These are phyloP conservation scores for Rhynchophorus ferrugineus DNA, from an alignment of 1,140 invertebrate species.

Conservation along the genomic window DNA sequence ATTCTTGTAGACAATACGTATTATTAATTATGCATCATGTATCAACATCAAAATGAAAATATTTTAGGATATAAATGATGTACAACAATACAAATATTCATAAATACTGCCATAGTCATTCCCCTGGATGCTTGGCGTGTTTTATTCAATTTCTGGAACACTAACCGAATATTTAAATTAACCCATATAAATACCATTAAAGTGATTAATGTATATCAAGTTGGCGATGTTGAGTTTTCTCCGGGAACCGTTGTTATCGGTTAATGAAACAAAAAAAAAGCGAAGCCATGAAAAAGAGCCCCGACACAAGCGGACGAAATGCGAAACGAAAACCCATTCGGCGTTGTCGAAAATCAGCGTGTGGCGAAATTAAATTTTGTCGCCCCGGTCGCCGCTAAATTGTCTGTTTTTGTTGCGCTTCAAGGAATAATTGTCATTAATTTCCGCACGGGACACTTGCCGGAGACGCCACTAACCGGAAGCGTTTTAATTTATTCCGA, in stretches of 20 bases:
- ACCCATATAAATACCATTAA: no score
- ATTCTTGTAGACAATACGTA: no score
- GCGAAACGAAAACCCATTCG: neutral
- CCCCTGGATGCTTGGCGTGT: no score
- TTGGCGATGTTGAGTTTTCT: no score
- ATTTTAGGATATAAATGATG: no score
- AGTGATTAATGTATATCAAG: no score
- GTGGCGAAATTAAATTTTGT: constrained; percentile 18
- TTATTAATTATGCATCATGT: no score
- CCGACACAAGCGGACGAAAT: neutral
- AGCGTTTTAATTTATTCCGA: constrained; percentile 20
- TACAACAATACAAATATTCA: no score
- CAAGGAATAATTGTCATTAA: constrained; percentile 22
- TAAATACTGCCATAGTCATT: no score
- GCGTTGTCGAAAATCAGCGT: neutral
- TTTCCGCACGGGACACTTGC: constrained; percentile 18
- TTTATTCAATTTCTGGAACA: no score
- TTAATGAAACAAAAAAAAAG: neutral
- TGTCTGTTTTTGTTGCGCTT: constrained; percentile 17
- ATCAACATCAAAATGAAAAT: no score
- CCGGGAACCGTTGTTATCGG: neutral
- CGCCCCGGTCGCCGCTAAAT: constrained; percentile 12
- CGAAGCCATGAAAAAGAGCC: neutral
- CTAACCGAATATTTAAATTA: no score
- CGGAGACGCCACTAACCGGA: constrained; percentile 12